These are phyloP conservation scores for Acridotheres tristis DNA, from an alignment of 2,797 vertebrate genomes.

Conservation along the genomic window DNA sequence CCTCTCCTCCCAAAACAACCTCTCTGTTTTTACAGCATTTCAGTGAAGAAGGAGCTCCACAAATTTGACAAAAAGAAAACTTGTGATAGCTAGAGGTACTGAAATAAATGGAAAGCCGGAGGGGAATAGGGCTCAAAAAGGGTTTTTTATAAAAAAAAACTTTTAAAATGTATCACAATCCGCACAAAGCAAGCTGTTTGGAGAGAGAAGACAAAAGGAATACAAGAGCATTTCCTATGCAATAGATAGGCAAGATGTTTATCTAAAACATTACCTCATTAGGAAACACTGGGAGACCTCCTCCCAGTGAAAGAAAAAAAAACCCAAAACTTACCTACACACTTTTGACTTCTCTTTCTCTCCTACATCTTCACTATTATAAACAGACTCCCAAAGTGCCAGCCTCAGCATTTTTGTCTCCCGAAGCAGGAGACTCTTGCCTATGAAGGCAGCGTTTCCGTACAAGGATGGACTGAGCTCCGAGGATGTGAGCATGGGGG, in stretches of 20 bases:
- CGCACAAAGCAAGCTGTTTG: background rate
- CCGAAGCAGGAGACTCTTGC: background rate
- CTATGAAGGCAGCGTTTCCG: background rate
- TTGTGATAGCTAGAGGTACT: background rate
- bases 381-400: background rate
- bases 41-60: background rate
- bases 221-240: background rate
- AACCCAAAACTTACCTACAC: background rate
- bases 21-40: background rate
- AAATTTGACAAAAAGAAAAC: background rate
- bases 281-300: background rate
- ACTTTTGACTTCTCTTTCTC: background rate
- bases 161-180: background rate
- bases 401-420: conserved; percentile 2
- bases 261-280: background rate
- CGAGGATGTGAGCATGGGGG: background rate
- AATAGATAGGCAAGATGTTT: background rate
- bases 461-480: background rate
- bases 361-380: background rate
- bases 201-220: background rate
- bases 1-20: background rate
- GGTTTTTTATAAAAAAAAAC: background rate
- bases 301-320: background rate
- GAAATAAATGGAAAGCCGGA: background rate
- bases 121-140: background rate